Percentiles rank a stretch among this genome's conserved stretches.
These are phyloP conservation scores for Steromphala cineraria DNA, from an alignment of 2,888 invertebrate genomes.

Conservation along the genomic window DNA sequence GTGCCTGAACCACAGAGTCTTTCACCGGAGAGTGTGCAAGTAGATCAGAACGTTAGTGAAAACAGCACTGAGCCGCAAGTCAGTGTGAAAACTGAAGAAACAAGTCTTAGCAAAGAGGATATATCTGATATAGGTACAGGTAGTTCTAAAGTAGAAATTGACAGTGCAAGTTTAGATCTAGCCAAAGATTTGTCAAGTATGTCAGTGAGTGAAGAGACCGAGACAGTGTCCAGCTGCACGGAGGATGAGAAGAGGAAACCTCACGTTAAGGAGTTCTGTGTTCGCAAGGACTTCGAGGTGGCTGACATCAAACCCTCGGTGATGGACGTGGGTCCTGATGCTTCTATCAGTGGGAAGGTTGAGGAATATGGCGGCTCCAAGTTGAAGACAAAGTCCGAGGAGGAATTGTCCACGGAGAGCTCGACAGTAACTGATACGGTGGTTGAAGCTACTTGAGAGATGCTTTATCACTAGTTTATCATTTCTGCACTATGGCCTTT, in stretches of 20 bases:
- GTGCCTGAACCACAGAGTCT: no score
- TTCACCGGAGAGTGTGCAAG: no score
- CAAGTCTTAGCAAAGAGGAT: not conserved
- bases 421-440: not conserved
- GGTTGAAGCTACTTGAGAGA: not conserved
- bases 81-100: not conserved
- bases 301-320: not conserved
- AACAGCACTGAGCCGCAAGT: no score
- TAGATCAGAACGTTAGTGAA: no score
- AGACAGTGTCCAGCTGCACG: not conserved
- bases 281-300: not conserved
- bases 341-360: not conserved
- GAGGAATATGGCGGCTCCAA: not conserved
- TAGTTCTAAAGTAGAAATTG: not conserved
- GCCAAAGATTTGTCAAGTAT: not conserved
- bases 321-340: not conserved
- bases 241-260: not conserved
- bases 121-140: not conserved
- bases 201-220: not conserved
- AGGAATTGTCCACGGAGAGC: not conserved
- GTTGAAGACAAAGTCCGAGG: not conserved
- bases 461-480: no score
- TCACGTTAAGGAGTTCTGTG: constrained; percentile 9
- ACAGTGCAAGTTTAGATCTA: not conserved
- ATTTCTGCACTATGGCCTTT: no score